Evolutionary conservation across 1,140 invertebrate species (phyloP).

Genomic region (Drosophila pallidifrons): DNA sequence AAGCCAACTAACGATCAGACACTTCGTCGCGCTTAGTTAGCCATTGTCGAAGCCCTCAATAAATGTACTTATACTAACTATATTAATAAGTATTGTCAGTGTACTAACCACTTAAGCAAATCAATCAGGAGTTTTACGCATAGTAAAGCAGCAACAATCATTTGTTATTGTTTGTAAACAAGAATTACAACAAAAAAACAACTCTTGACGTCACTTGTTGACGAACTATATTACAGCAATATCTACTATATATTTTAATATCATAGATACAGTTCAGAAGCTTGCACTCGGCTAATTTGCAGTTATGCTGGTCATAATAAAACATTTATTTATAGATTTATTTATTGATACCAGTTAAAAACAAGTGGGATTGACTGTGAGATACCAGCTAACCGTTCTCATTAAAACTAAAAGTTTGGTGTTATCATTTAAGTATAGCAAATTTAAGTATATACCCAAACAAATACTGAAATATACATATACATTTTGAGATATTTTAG

Average conservation of each 20-base stretch:
- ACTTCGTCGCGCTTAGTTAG: conserved; percentile 36
- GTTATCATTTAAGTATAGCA: too few species aligned
- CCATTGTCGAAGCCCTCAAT: conserved; percentile 8
- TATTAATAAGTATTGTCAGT: conserved; percentile 2
- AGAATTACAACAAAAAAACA: not conserved
- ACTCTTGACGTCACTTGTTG: not conserved
- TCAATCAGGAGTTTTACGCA: conserved; percentile 41
- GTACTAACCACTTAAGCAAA: conserved; percentile 29
- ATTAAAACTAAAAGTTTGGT: too few species aligned
- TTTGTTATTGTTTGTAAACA: conserved; percentile 35
- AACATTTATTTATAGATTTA: not conserved
- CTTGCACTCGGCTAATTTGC: not conserved
- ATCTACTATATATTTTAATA: not conserved
- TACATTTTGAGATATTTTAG: too few species aligned
- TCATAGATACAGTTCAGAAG: not conserved
- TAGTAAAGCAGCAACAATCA: conserved; percentile 26
- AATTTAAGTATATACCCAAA: too few species aligned
- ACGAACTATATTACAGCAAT: not conserved
- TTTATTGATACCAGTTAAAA: too few species aligned
- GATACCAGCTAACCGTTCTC: too few species aligned
- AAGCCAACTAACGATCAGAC: too few species aligned
- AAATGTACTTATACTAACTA: not conserved
- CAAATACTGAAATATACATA: too few species aligned
- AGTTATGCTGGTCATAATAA: conserved; percentile 2
- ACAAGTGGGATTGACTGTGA: too few species aligned